Base-by-base conservation (phyloP, 2,797 vertebrate species). In the Tenualosa ilisha region DNA sequence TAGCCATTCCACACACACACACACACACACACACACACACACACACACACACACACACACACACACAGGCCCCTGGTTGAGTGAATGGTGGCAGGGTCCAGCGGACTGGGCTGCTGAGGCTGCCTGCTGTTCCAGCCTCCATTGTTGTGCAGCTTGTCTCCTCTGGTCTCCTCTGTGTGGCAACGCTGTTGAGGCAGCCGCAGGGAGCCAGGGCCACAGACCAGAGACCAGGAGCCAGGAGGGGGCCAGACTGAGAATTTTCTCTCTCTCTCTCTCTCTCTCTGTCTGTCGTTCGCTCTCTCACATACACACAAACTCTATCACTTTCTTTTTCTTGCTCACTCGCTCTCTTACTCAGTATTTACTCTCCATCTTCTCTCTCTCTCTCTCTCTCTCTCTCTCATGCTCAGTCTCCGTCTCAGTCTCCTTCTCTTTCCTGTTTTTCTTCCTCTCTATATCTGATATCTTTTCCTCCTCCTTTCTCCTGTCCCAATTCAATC, bases 71-170 rank as follows among this genome's bases (percentile, higher is more conserved):
- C 68, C 13, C 68, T 17, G 31, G 11, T 31, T 40, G 68, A 75
- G 68, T 37, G 68, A 40, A 37, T 43, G 31, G 63, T 65, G 63
- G 63, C 63, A 12, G 63, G 63, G 68, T 75, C 68, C 68, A 75
- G 68, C 17, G 68, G 31, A 75, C 13, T 75, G 31, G 31, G 65
- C 65, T 31, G 65, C 8, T 3, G 31, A 17, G 68, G 31, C 68
- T 43, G 68, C 68, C 68, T 75, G 49, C 82, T 82, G 82, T 24
- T 75, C 53, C 24, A 40, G 31, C 68, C 50, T 20, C 49, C 81
- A 82, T 82, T 85, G 85, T 85, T 85, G 31, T 65, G 63, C 63
- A 65, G 61, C 59, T 53, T 17, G 20, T 22, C 56, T 59, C 56
- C 53, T 56, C 53, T 59, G 20, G 51, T n/a, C 22, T 61, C 59